A percentile compares a stretch with the other conserved stretches of the same genome.
These are phyloP conservation scores for Peromyscus aztecus DNA, from an alignment of 2,797 vertebrate genomes.

Conservation along the genomic window DNA sequence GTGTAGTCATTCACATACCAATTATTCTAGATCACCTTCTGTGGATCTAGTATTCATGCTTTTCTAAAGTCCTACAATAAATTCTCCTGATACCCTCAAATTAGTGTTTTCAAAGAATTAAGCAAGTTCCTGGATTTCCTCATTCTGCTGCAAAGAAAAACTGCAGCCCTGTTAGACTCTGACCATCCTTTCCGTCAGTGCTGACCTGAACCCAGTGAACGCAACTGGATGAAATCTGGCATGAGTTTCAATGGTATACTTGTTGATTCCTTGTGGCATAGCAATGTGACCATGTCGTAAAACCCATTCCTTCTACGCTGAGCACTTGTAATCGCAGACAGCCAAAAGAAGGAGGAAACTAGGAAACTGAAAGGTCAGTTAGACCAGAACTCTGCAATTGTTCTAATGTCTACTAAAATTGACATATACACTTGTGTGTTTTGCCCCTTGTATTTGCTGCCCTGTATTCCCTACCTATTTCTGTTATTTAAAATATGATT, in stretches of 20 bases:
- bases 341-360: background rate
- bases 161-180: background rate
- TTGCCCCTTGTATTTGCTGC: background rate
- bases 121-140: background rate
- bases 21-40: background rate
- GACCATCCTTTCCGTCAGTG: background rate
- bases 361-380: background rate
- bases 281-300: background rate
- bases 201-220: background rate
- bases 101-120: slow-evolving; percentile 40
- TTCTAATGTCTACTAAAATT: background rate
- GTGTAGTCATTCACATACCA: background rate
- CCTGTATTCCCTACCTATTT: background rate
- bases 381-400: background rate
- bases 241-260: background rate
- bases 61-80: background rate
- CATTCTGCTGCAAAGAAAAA: background rate
- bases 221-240: background rate
- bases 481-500: background rate
- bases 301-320: background rate
- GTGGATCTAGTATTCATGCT: background rate
- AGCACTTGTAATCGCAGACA: background rate
- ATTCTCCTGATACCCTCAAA: background rate
- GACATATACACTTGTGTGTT: background rate
- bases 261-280: background rate